Base-by-base conservation (phyloP, 2,888 invertebrate species). In the Andrena praecox region DNA sequence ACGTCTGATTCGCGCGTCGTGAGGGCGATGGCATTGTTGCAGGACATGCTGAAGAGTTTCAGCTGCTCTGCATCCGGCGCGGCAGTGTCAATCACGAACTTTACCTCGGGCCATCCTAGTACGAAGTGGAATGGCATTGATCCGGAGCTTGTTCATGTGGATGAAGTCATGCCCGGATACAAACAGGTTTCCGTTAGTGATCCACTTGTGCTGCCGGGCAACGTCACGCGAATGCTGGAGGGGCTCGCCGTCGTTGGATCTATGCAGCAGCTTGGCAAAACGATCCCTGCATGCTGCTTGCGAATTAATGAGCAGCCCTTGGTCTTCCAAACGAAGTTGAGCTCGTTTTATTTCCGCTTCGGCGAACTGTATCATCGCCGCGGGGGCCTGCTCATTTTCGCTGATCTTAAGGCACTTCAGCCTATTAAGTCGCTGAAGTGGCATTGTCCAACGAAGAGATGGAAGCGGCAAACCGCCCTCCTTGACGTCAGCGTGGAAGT, bases 401-500 rank as follows among this genome's bases (percentile, higher is more conserved):
- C 8, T 29, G 20, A 59, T 5, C 8, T 27, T 29, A 3, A 60
- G 60, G 1, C 10, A 2, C n/a, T 33, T 33, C 20, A 62, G 2
- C 12, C 62, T 29, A 60, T 60, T 12, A 5, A 4, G 16, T 8
- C 59, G 59, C 6, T 62, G 60, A 0, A 42, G 35, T 0, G 63
- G 35, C 3, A 20, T 10, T 2, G 2, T 63, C 50, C 66, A 66
- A 7, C 52, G 50, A n/a, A 66, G 10, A 2, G 66, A 50, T 29
- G 50, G 66, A 2, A 66, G 29, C 1, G 16, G 90, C 59, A 88
- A 84, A 1, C 86, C 92, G 73, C 85, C 91, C 78, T 91, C 90
- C 54, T 70, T 85, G 0, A 85, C 56, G 7, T 83, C 68, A 0
- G 92, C 89, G 70, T 93, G 91, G 64, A 91, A 90, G 74, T 91